phyloP scores from a whole-genome alignment of 2,888 invertebrate genomes.

The Argyresthia goedartella region DNA sequence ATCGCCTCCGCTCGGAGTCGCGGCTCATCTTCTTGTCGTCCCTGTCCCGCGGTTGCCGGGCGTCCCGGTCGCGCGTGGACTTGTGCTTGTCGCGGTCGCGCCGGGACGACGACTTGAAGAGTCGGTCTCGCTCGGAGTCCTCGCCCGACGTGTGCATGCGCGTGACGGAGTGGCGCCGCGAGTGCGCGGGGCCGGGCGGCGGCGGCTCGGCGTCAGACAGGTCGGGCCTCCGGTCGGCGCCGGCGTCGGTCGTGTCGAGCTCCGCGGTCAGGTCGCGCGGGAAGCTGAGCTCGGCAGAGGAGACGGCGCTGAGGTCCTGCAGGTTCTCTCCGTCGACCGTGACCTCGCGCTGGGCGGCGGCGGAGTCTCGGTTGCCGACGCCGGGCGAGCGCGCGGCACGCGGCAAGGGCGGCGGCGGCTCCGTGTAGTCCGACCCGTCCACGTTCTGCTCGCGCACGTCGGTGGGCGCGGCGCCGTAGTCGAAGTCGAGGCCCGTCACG shows the following conservation, averaged over 20 bases:
- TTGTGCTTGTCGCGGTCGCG: conserved; percentile 44
- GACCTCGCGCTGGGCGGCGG: conserved; percentile 58
- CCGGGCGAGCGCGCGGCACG: conserved; percentile 20
- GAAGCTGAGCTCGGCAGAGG: conserved; percentile 40
- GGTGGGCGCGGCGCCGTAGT: conserved; percentile 33
- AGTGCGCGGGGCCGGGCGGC: conserved; percentile 27
- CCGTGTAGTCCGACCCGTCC: conserved; percentile 57
- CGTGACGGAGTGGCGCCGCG: conserved; percentile 34
- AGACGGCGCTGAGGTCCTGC: conserved; percentile 48
- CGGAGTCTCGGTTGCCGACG: conserved; percentile 23
- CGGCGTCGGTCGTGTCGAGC: conserved; percentile 33
- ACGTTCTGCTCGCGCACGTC: conserved; percentile 54
- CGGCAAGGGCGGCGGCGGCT: conserved; percentile 32
- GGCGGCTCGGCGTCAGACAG: conserved; percentile 40
- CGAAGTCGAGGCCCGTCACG: conserved; percentile 69
- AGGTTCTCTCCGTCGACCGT: conserved; percentile 73
- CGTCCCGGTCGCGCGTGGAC: conserved; percentile 31
- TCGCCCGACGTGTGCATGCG: conserved; percentile 50
- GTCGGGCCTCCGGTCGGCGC: conserved; percentile 33
- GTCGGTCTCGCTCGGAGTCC: conserved; percentile 53
- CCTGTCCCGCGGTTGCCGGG: conserved; percentile 17
- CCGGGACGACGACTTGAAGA: conserved; percentile 44
- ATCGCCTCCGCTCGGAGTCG: conserved; percentile 39
- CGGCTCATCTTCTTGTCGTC: conserved; percentile 42
- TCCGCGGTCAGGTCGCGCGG: conserved; percentile 64